Evolutionary conservation across 2,113 vertebrate species (phyloP).

Genomic region (Sialia sialis): DNA sequence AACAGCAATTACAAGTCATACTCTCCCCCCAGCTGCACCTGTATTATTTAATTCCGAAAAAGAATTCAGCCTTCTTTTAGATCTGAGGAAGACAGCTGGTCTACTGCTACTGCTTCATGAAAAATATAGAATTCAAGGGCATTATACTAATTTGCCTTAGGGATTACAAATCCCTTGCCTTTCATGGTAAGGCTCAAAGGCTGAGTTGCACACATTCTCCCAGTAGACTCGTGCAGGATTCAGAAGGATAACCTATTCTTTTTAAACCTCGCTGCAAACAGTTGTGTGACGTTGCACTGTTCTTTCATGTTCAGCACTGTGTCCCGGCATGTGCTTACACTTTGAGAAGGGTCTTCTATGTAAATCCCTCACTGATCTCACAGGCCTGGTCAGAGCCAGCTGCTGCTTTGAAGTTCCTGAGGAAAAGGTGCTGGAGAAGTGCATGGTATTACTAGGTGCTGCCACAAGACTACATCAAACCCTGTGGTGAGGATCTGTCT

Average conservation of each 20-base stretch:
- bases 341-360: not conserved
- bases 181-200: not conserved
- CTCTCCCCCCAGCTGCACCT: not conserved
- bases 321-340: not conserved
- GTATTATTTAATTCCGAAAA: not conserved
- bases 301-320: not conserved
- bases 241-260: not conserved
- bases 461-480: not conserved
- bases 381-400: not conserved
- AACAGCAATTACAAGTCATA: not conserved
- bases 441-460: not conserved
- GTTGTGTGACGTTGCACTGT: fast-evolving
- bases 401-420: not conserved
- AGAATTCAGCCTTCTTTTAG: not conserved
- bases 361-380: not conserved
- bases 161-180: not conserved
- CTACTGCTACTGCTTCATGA: not conserved
- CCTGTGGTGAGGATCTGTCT: not conserved
- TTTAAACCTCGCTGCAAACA: not conserved
- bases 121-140: not conserved
- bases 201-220: not conserved
- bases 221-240: not conserved
- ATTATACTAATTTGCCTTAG: not conserved
- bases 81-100: not conserved
- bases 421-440: not conserved